Evolutionary conservation across 1,140 invertebrate genomes (phyloP).

Genomic region (Branchinecta lynchi): DNA sequence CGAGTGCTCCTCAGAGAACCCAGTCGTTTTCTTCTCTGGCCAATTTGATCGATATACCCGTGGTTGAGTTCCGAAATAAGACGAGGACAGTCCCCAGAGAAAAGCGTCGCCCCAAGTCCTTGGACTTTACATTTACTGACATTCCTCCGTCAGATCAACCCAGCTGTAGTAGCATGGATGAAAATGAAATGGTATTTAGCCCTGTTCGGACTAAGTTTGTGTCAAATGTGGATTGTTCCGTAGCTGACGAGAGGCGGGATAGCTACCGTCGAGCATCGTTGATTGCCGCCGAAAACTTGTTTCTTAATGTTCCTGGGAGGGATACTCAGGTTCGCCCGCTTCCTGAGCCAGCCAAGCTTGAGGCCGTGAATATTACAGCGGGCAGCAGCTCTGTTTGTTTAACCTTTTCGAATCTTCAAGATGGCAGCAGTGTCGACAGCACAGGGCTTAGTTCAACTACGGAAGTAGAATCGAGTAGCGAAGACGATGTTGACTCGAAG

Average conservation of each 20-base stretch:
- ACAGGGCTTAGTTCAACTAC: too few species aligned
- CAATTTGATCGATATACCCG: too few species aligned
- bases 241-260: background rate
- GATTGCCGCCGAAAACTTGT: background rate
- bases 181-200: constrained; percentile 1
- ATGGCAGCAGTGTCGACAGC: too few species aligned
- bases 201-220: constrained; percentile 2
- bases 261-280: background rate
- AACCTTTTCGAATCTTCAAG: too few species aligned
- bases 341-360: background rate
- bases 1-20: background rate
- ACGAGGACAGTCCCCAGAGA: too few species aligned
- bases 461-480: background rate
- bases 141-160: background rate
- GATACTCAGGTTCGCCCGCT: background rate
- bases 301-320: background rate
- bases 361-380: too few species aligned
- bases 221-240: background rate
- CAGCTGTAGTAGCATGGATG: background rate
- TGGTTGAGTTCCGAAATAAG: too few species aligned
- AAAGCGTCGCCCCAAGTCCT: background rate
- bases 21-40: background rate
- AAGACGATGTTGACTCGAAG: background rate
- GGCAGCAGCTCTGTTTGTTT: too few species aligned
- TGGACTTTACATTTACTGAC: background rate